These are phyloP conservation scores for Pachliopta kotzebuea DNA, from an alignment of 2,888 invertebrate genomes.

Conservation along the genomic window DNA sequence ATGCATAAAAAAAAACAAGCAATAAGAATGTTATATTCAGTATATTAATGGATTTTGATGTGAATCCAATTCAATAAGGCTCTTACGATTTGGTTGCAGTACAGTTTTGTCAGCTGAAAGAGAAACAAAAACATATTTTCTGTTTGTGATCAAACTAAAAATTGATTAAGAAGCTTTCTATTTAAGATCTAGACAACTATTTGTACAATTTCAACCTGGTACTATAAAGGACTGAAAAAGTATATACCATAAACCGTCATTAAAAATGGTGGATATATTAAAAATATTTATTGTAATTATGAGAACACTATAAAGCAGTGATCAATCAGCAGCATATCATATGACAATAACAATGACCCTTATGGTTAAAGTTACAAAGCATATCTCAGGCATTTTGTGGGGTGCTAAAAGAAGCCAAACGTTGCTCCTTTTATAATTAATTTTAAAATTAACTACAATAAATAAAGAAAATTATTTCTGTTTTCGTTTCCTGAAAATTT, in stretches of 20 bases:
- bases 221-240: constrained; percentile 1
- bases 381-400: neutral
- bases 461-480: neutral
- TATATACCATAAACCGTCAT: neutral
- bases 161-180: constrained; percentile 16
- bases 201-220: constrained; percentile 1
- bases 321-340: too few species aligned
- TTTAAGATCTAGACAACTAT: neutral
- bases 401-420: neutral
- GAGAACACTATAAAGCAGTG: too few species aligned
- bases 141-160: constrained; percentile 35
- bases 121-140: constrained; percentile 50
- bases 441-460: too few species aligned
- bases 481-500: too few species aligned
- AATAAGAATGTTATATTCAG: constrained; percentile 4
- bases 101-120: constrained; percentile 78
- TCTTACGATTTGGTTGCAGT: constrained; percentile 76
- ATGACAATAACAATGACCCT: too few species aligned
- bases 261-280: neutral
- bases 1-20: constrained; percentile 15
- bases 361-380: neutral
- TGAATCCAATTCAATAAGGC: constrained; percentile 36
- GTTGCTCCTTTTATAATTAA: neutral
- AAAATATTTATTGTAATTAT: neutral
- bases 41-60: constrained; percentile 15